phyloP scores from a whole-genome alignment of 2,797 vertebrate species.

The Danio kyathit region DNA sequence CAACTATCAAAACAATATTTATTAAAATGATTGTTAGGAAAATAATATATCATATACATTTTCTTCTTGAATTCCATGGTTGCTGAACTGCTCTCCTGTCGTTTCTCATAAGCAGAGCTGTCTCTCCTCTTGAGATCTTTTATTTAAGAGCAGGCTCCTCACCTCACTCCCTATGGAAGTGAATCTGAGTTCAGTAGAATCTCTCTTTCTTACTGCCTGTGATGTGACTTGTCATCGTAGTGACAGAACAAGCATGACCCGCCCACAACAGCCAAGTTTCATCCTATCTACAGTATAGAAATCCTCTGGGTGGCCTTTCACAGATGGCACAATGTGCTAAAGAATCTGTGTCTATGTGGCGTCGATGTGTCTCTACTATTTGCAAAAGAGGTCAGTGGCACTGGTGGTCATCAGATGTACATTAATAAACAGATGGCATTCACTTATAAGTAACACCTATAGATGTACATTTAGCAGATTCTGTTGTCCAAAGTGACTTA shows the following conservation, averaged over 20 bases:
- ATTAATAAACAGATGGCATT: neutral
- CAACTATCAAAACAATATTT: neutral
- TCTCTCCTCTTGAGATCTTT: neutral
- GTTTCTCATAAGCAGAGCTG: neutral
- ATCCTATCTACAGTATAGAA: slow-evolving; percentile 10
- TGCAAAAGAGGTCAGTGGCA: neutral
- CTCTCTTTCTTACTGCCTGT: neutral
- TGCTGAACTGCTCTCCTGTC: neutral
- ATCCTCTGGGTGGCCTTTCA: neutral
- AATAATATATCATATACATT: neutral
- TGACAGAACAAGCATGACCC: slow-evolving; percentile 21
- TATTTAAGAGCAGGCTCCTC: slow-evolving; percentile 34
- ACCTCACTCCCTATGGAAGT: slow-evolving; percentile 26
- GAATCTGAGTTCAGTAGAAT: slow-evolving; percentile 9
- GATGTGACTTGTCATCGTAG: slow-evolving; percentile 1
- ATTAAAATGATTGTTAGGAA: neutral
- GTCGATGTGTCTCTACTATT: neutral
- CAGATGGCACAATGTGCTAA: neutral
- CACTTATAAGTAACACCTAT: neutral
- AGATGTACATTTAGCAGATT: neutral
- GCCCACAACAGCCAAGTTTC: slow-evolving; percentile 17
- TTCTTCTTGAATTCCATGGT: neutral
- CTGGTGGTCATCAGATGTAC: neutral
- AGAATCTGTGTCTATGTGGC: neutral
- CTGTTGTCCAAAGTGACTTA: too few species aligned